Base-by-base conservation (phyloP, 2,797 vertebrate species). In the Vireo griseus region DNA sequence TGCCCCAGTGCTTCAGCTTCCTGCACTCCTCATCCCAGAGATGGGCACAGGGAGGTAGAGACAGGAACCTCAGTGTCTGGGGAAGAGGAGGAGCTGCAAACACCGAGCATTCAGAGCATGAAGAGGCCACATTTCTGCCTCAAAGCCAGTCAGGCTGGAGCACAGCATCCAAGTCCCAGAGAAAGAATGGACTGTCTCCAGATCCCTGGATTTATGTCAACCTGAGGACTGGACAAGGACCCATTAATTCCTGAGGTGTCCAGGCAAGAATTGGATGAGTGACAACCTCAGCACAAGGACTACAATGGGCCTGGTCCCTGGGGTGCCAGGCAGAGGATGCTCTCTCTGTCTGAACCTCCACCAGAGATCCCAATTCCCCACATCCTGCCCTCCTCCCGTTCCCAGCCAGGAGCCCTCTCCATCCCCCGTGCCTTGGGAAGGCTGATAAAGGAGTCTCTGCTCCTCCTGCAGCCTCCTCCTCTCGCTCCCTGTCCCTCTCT, bases 231-330 rank as follows among this genome's bases (percentile, higher is more conserved):
- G 39, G 76, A 88, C 80, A 86, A 84, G 91, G 73, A 75, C 11
- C 76, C 86, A 75, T 92, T 51, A 94, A 92, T 92, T 78, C 88
- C 69, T 58, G 76, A 47, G 83, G 92, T 92, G 88, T 78, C 83
- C 88, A 84, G 42, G 86, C 28, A 26, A 72, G 69, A 72, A 54
- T 0, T 84, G 94, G 90, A 37, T 39, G 83, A 93, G 77, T 72
- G 92, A 95, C 96, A 92, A 26, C 61, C 47, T 16, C 2, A 84
- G 73, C 92, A 74, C 67, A 10, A 57, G 2, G 37, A 28, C 54
- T 17, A 28, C 89, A 80, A 51, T 16, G 63, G 51, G 40, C 62
- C 81, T 3, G 3, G 18, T 83, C 94, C 87, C 89, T 2, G 0
- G 42, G 81, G 84, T 47, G 72, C 63, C 55, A 16, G 26, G 74